Conservation (phyloP, 2,888 invertebrate genomes). For the Brachyptera putata region DNA sequence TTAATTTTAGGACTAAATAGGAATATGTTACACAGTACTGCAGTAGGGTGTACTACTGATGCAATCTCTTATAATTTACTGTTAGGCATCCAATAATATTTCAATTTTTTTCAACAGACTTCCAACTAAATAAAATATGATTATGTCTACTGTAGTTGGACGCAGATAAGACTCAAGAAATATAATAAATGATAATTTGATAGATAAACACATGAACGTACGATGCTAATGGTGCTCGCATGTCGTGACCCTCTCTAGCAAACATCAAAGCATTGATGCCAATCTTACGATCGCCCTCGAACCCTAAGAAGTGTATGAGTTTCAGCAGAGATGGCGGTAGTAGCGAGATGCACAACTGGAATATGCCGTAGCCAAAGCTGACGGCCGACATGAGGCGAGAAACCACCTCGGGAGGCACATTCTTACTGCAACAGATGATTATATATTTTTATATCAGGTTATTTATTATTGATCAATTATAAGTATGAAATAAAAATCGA, state of each 20-base stretch:
- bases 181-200: no score
- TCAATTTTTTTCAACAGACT: no score
- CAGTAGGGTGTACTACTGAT: no score
- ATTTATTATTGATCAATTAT: not conserved
- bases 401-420: slow-evolving; percentile 48
- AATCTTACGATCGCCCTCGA: slow-evolving; percentile 56
- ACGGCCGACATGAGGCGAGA: slow-evolving; percentile 61
- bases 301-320: slow-evolving; percentile 60
- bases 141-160: no score
- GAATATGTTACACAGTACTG: no score
- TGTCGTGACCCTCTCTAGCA: slow-evolving; percentile 57
- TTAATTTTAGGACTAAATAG: no score
- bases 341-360: slow-evolving; percentile 63
- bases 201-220: slow-evolving; percentile 42
- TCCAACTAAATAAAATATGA: no score
- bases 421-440: not conserved
- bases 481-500: not conserved
- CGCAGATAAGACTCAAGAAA: no score
- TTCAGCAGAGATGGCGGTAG: slow-evolving; percentile 59
- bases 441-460: not conserved
- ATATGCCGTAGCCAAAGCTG: slow-evolving; percentile 65
- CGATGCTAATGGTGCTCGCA: slow-evolving; percentile 65
- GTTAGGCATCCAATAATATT: no score
- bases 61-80: no score
- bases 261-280: slow-evolving; percentile 58